Conservation (phyloP, 2,113 vertebrate genomes). For the Hiodon tergisus region DNA sequence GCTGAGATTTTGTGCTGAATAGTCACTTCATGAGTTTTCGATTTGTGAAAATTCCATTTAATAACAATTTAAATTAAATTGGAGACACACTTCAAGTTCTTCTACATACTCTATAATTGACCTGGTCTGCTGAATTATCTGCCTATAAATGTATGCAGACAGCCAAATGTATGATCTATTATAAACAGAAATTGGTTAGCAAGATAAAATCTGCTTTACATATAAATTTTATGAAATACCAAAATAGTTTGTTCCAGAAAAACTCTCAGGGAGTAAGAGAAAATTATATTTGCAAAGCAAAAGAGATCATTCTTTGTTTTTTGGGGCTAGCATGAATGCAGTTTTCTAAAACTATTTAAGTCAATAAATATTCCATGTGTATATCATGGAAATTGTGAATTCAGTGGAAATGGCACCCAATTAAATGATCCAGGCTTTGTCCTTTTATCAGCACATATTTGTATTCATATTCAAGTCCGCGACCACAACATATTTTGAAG, state of each 20-base stretch:
- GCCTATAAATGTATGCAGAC: constrained; percentile 14
- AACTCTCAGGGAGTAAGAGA: constrained; percentile 2
- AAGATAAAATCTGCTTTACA: constrained; percentile 42
- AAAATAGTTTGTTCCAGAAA: constrained; percentile 16
- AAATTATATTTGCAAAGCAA: constrained; percentile 31
- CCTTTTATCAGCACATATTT: constrained; percentile 23
- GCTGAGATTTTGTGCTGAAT: too few species aligned
- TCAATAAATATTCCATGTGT: constrained; percentile 32
- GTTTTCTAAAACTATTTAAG: constrained; percentile 33
- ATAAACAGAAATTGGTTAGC: constrained; percentile 46
- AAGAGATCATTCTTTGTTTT: constrained; percentile 27
- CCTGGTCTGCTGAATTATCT: constrained; percentile 17
- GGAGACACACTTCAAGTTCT: not conserved
- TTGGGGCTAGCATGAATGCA: constrained; percentile 20
- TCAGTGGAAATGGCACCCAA: constrained; percentile 23
- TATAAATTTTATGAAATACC: constrained; percentile 30
- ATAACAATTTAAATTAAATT: not conserved
- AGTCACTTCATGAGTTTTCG: too few species aligned
- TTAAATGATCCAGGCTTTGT: constrained; percentile 29
- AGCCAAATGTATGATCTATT: constrained; percentile 34
- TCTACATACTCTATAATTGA: constrained; percentile 14
- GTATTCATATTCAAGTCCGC: constrained; percentile 28
- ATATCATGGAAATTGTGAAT: constrained; percentile 33
- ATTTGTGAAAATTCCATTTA: too few species aligned
- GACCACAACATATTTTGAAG: constrained; percentile 33